phyloP scores from a whole-genome alignment of 2,113 vertebrate genomes.

The Micronycteris hirsuta region DNA sequence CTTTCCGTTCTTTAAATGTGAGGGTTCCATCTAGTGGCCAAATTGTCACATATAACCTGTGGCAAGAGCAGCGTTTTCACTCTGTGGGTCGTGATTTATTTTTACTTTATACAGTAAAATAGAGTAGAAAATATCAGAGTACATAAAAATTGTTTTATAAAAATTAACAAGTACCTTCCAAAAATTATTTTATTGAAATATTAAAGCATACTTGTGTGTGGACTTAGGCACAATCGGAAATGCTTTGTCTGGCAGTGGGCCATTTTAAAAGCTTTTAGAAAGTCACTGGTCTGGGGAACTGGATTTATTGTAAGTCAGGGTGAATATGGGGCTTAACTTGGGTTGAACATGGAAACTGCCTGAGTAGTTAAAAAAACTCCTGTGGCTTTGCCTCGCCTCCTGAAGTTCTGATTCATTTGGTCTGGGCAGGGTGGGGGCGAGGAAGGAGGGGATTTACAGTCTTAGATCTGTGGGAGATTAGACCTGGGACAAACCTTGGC shows the following conservation, averaged over 20 bases:
- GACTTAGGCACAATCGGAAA: background rate
- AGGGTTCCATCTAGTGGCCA: slow-evolving; percentile 59
- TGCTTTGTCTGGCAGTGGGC: background rate
- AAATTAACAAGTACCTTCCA: background rate
- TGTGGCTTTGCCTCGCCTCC: background rate
- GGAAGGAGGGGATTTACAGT: background rate
- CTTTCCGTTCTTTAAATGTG: slow-evolving; percentile 27
- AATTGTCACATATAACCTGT: background rate
- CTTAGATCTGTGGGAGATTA: background rate
- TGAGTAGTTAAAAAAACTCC: background rate
- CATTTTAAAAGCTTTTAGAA: background rate
- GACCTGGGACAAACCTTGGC: background rate
- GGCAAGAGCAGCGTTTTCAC: background rate
- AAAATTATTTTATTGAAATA: background rate
- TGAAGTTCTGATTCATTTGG: background rate
- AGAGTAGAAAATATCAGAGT: background rate
- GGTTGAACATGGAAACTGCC: background rate
- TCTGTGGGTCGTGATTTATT: background rate
- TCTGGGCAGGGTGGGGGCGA: background rate
- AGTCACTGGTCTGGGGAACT: background rate
- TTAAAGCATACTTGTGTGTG: background rate
- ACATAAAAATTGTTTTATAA: background rate
- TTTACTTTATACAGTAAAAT: background rate
- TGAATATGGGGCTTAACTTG: background rate
- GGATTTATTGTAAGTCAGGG: background rate